phyloP scores from a whole-genome alignment of 2,797 vertebrate species.

The Parotocinclus haroldoi region DNA sequence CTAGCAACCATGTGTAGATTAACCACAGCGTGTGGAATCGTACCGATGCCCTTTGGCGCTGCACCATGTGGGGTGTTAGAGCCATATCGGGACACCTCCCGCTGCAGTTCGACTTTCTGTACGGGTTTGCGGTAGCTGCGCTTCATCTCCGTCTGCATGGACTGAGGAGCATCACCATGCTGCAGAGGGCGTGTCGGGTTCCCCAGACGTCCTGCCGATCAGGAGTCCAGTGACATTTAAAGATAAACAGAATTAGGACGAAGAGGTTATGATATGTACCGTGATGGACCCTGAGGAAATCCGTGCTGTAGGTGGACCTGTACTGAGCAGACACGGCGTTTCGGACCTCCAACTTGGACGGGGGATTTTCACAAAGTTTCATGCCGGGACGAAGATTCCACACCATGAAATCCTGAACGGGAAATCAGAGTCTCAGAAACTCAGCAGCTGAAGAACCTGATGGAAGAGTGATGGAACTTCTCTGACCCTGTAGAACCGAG shows the following conservation, averaged over 20 bases:
- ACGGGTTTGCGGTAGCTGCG: conserved; percentile 62
- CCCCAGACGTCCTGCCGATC: conserved; percentile 10
- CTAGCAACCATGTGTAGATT: too few species aligned
- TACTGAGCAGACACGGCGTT: conserved; percentile 68
- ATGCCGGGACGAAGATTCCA: conserved; percentile 63
- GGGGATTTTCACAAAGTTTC: conserved; percentile 41
- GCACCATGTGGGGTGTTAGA: conserved; percentile 54
- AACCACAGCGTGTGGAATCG: conserved; percentile 11
- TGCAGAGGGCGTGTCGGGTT: neutral
- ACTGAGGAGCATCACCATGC: conserved; percentile 29
- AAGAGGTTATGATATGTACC: conserved; percentile 53
- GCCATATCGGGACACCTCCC: conserved; percentile 57
- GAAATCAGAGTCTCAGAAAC: too few species aligned
- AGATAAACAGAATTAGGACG: neutral
- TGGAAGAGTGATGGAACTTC: too few species aligned
- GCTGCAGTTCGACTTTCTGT: conserved; percentile 58
- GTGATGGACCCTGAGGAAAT: conserved; percentile 69
- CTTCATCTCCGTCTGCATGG: conserved; percentile 67
- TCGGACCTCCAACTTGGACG: conserved; percentile 56
- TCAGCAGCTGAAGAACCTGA: too few species aligned
- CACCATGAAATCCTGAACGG: conserved; percentile 61
- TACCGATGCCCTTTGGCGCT: conserved; percentile 66
- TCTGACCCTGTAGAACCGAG: too few species aligned
- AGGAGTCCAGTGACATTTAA: neutral
- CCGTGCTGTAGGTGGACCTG: conserved; percentile 67